Conservation (phyloP, 2,113 vertebrate species). For the Neodon shergylaensis region DNA sequence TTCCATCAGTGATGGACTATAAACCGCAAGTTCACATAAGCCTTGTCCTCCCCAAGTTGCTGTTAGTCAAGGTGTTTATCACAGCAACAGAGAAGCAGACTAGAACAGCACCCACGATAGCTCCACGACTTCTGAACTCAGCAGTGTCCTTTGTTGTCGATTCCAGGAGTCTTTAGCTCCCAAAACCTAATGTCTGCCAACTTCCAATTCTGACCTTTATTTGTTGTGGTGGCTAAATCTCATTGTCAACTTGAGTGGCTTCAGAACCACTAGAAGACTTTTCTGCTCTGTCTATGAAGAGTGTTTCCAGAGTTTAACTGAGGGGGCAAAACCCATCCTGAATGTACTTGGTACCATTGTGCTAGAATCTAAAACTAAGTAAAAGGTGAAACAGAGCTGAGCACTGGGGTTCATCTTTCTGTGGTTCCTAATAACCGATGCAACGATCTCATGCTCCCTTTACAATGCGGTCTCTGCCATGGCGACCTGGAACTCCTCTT, state of each 20-base stretch:
- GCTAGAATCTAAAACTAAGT: background rate
- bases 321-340: background rate
- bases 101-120: background rate
- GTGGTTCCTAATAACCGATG: background rate
- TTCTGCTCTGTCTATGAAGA: background rate
- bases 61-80: background rate
- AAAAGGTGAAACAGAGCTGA: background rate
- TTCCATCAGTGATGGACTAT: background rate
- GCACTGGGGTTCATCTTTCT: background rate
- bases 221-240: background rate
- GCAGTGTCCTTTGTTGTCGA: background rate
- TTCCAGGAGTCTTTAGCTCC: background rate
- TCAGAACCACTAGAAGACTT: background rate
- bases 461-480: background rate
- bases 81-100: background rate
- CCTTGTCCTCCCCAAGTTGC: background rate
- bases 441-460: background rate
- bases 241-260: too few relatives aligned
- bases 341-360: background rate
- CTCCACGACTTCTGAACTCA: background rate
- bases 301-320: background rate
- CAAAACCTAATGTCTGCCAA: background rate
- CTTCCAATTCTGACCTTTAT: background rate
- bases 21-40: background rate
- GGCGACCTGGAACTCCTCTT: too few relatives aligned